These are phyloP conservation scores for Galerucella calmariensis DNA, from an alignment of 2,888 invertebrate genomes.

Conservation along the genomic window DNA sequence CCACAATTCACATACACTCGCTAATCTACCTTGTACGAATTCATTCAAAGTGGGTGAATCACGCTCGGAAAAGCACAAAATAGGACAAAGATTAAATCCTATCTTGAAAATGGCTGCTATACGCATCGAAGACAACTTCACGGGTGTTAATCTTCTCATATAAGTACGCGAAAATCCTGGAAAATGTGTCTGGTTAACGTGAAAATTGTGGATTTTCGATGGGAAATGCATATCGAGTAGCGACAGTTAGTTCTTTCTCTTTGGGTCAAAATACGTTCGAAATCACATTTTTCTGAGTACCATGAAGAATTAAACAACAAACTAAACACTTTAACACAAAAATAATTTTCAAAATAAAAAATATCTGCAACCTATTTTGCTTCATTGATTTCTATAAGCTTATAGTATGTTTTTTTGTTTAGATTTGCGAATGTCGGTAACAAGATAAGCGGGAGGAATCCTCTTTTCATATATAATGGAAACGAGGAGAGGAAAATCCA, in stretches of 20 bases:
- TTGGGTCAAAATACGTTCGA: too few species aligned
- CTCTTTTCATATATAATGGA: conserved; percentile 30
- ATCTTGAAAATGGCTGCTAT: conserved; percentile 56
- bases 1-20: conserved; percentile 48
- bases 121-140: conserved; percentile 49
- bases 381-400: too few species aligned
- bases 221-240: neutral
- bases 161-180: conserved; percentile 15
- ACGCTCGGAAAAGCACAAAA: conserved; percentile 68
- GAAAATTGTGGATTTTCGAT: neutral
- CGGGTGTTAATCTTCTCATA: conserved; percentile 40
- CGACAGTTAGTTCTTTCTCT: too few species aligned
- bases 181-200: conserved; percentile 26
- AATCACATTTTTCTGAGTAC: too few species aligned
- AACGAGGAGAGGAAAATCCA: conserved; percentile 28
- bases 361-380: too few species aligned
- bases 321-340: too few species aligned
- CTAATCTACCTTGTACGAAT: conserved; percentile 65
- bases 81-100: conserved; percentile 71
- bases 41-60: conserved; percentile 65
- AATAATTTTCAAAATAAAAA: too few species aligned
- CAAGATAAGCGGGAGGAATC: conserved; percentile 28
- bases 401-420: neutral
- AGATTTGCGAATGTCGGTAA: conserved; percentile 24
- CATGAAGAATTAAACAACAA: too few species aligned